Evolutionary conservation across 2,113 vertebrate genomes (phyloP).

Genomic region (Phasianus colchicus): DNA sequence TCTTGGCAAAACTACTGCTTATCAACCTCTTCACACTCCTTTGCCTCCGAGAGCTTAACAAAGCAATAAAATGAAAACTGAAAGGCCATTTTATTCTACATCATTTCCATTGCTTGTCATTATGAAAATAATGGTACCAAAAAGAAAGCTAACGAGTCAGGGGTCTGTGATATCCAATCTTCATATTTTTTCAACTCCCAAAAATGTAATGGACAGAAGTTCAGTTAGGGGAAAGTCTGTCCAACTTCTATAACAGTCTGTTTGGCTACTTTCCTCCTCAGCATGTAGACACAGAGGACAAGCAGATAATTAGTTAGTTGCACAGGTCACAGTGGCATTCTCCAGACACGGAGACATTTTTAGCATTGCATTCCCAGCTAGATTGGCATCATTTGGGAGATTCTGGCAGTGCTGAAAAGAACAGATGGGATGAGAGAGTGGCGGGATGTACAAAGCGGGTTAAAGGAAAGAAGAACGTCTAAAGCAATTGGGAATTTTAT

Average conservation of each 20-base stretch:
- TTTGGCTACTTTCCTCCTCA: background rate
- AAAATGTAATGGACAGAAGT: background rate
- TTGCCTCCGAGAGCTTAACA: background rate
- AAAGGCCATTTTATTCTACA: background rate
- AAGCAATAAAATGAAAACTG: background rate
- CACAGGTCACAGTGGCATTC: background rate
- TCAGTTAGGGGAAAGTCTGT: background rate
- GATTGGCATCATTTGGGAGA: background rate
- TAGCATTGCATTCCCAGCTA: background rate
- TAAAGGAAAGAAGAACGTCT: background rate
- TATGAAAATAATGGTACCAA: background rate
- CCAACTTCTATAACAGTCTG: background rate
- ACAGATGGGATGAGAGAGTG: background rate
- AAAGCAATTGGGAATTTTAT: background rate
- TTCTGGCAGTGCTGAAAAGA: background rate
- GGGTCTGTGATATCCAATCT: background rate
- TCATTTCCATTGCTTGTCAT: background rate
- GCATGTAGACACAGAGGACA: background rate
- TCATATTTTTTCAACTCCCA: background rate
- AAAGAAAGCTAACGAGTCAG: background rate
- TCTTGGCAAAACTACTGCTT: background rate
- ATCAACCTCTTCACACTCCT: background rate
- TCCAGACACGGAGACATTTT: background rate
- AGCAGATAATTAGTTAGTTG: background rate
- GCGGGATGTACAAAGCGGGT: background rate